Evolutionary conservation across 2,888 invertebrate species (phyloP).

Genomic region (Plebejus argus): DNA sequence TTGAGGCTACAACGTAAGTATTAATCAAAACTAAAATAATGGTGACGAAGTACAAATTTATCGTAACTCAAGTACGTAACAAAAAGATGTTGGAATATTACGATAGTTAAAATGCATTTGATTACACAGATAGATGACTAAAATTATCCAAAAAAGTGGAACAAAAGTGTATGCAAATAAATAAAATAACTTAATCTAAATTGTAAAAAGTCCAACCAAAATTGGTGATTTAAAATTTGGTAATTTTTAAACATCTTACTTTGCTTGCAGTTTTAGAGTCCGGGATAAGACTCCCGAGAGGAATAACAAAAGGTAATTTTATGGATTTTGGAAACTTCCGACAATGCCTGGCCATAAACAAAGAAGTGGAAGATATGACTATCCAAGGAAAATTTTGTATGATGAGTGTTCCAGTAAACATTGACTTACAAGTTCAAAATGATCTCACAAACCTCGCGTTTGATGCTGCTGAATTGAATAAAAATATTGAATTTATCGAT

Average conservation of each 20-base stretch:
- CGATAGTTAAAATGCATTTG: too few species aligned
- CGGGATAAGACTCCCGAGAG: slow-evolving; percentile 57
- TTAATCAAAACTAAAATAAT: neutral
- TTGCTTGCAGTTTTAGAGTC: slow-evolving; percentile 56
- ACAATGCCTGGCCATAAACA: slow-evolving; percentile 57
- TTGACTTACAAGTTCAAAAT: slow-evolving; percentile 31
- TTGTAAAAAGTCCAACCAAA: neutral
- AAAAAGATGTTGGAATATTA: too few species aligned
- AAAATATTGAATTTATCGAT: slow-evolving; percentile 16
- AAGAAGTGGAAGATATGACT: slow-evolving; percentile 46
- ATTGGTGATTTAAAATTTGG: neutral
- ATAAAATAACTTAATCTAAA: neutral
- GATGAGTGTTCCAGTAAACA: slow-evolving; percentile 50
- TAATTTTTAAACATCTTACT: neutral
- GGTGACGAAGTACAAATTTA: neutral
- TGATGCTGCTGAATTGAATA: neutral
- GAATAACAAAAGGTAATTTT: slow-evolving; percentile 53
- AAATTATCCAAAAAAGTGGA: too few species aligned
- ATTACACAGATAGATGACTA: too few species aligned
- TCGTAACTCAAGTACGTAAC: too few species aligned
- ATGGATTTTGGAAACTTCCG: slow-evolving; percentile 57
- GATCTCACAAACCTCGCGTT: slow-evolving; percentile 10
- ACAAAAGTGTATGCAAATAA: too few species aligned
- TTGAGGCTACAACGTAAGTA: slow-evolving; percentile 5
- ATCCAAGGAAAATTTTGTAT: slow-evolving; percentile 64